A percentile compares a stretch with the other conserved stretches of the same genome.
Conservation (phyloP, 2,797 vertebrate genomes). For the Sebastes jordani region DNA sequence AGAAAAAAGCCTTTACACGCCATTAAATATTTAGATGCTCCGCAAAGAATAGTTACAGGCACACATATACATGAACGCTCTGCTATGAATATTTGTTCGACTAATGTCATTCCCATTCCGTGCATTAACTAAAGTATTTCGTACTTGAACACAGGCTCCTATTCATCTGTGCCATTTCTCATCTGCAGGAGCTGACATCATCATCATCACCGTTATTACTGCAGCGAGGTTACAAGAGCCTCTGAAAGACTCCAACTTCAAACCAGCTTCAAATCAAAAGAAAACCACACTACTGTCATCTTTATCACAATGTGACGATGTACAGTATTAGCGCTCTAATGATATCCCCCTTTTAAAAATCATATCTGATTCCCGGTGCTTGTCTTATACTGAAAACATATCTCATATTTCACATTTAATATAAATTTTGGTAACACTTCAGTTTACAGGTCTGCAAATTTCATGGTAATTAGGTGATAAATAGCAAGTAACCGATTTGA, state of each 20-base stretch:
- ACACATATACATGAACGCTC: background rate
- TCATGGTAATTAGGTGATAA: no score
- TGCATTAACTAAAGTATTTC: background rate
- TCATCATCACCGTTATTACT: slow-evolving; percentile 34
- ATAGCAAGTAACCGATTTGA: no score
- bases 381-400: background rate
- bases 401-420: background rate
- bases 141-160: background rate
- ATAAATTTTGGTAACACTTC: background rate
- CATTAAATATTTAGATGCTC: slow-evolving; percentile 73
- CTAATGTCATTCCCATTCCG: background rate
- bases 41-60: slow-evolving; percentile 51
- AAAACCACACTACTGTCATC: background rate
- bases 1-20: slow-evolving; percentile 52
- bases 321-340: slow-evolving; percentile 28
- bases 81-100: background rate
- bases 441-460: rapidly evolving
- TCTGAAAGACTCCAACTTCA: slow-evolving; percentile 34
- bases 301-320: slow-evolving; percentile 33
- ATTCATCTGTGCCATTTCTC: slow-evolving; percentile 11
- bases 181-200: slow-evolving; percentile 15
- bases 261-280: slow-evolving; percentile 26
- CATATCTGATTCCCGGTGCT: background rate
- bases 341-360: slow-evolving; percentile 7
- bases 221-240: slow-evolving; percentile 16